Conservation (phyloP, 2,113 vertebrate genomes). For the Hiodon alosoides region DNA sequence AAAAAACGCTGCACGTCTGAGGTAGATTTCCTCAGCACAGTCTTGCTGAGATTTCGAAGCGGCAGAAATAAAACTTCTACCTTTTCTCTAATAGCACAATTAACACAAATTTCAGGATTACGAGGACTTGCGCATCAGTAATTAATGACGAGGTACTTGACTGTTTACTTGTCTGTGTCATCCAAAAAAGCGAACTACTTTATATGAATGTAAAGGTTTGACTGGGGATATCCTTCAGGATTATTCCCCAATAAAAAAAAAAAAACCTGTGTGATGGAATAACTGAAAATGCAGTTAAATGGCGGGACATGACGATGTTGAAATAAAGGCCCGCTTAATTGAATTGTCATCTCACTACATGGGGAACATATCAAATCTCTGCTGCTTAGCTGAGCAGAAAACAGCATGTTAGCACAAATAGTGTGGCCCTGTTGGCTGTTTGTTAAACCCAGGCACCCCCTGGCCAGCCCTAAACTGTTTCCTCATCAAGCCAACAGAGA, state of each 20-base stretch:
- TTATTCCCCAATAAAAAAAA: conserved; percentile 82
- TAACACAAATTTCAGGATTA: background rate
- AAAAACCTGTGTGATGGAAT: conserved; percentile 85
- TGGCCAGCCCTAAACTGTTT: background rate
- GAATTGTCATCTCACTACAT: conserved; percentile 96
- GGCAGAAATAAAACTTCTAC: background rate
- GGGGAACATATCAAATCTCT: conserved; percentile 86
- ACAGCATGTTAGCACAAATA: conserved; percentile 73
- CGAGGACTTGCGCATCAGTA: background rate
- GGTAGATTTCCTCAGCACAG: background rate
- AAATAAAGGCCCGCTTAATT: conserved; percentile 95
- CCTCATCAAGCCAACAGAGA: background rate
- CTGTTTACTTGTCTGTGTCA: no score
- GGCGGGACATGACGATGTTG: conserved; percentile 82
- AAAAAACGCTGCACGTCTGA: no score
- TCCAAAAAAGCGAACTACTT: no score
- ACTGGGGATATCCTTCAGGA: conserved; percentile 82
- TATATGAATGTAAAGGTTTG: conserved; percentile 63
- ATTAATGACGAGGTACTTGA: no score
- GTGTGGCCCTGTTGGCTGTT: conserved; percentile 54
- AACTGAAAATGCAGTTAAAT: conserved; percentile 81
- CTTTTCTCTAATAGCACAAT: background rate
- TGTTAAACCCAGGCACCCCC: conserved; percentile 31
- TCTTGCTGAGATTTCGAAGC: no score
- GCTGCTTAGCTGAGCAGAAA: conserved; percentile 92